Percentiles rank a stretch among this genome's conserved stretches.
phyloP scores from a whole-genome alignment of 2,113 vertebrate species.

The Notothenia coriiceps region DNA sequence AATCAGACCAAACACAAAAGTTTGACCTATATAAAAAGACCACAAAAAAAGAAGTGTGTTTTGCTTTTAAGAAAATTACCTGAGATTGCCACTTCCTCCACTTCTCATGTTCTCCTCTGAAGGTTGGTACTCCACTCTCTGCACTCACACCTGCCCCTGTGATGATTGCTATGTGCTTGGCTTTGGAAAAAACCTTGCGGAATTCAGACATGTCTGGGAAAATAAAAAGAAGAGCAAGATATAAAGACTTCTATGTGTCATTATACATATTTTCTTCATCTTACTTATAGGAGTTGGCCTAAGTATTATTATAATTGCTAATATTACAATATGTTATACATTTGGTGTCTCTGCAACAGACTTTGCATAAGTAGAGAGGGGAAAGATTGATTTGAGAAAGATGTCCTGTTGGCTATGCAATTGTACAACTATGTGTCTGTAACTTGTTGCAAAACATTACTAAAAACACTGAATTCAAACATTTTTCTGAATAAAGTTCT shows the following conservation, averaged over 20 bases:
- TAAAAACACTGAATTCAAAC: not conserved
- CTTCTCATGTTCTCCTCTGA: conserved; percentile 90
- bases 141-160: conserved; percentile 94
- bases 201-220: conserved; percentile 90
- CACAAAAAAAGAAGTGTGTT: not conserved
- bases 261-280: not conserved
- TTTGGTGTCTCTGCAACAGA: too few relatives aligned
- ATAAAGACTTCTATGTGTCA: not conserved
- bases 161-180: conserved; percentile 93
- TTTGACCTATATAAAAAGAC: conserved; percentile 24
- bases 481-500: not conserved
- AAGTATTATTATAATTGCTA: not conserved
- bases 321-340: not conserved
- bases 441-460: not conserved
- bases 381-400: too few relatives aligned
- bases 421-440: too few relatives aligned
- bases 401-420: too few relatives aligned
- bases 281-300: too few relatives aligned
- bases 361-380: too few relatives aligned
- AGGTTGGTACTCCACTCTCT: conserved; percentile 93
- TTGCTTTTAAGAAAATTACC: conserved; percentile 71
- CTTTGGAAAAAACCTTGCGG: conserved; percentile 90
- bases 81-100: conserved; percentile 97
- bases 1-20: conserved; percentile 28
- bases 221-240: not conserved